Percentiles rank a stretch among this genome's conserved stretches.
Conservation (phyloP, 2,113 vertebrate genomes). For the Phrynocephalus versicolor region DNA sequence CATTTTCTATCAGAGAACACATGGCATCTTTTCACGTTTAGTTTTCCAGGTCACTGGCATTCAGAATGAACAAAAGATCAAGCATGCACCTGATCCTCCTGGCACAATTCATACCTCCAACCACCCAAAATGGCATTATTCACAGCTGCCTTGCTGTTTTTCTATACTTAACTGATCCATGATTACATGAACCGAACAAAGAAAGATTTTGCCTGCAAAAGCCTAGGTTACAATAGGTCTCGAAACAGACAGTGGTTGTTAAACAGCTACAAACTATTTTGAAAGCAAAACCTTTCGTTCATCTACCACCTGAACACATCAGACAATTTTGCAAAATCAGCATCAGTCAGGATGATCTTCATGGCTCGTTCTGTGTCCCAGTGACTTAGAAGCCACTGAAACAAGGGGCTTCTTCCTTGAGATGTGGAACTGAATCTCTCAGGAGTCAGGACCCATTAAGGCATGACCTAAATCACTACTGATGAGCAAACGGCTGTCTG, state of each 20-base stretch:
- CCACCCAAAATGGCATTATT: background rate
- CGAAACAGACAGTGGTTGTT: background rate
- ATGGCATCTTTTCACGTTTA: background rate
- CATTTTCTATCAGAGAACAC: background rate
- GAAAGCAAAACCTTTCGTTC: background rate
- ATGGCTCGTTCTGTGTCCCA: background rate
- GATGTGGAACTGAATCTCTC: background rate
- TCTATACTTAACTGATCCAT: background rate
- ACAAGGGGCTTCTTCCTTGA: background rate
- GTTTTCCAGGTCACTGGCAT: background rate
- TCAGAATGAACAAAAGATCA: constrained; percentile 8
- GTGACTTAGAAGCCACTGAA: background rate
- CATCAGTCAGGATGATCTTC: background rate
- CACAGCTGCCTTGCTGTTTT: constrained; percentile 15
- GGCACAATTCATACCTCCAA: background rate
- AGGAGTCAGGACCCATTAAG: too few species aligned
- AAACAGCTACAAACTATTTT: background rate
- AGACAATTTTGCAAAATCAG: background rate
- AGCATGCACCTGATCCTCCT: fast-evolving
- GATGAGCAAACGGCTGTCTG: background rate
- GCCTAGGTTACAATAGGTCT: background rate
- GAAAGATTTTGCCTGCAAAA: background rate
- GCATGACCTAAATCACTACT: background rate
- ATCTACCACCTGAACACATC: background rate
- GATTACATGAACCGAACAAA: background rate